Percentiles rank a stretch among this genome's conserved stretches.
phyloP scores from a whole-genome alignment of 2,888 invertebrate species.

The Nemurella pictetii region DNA sequence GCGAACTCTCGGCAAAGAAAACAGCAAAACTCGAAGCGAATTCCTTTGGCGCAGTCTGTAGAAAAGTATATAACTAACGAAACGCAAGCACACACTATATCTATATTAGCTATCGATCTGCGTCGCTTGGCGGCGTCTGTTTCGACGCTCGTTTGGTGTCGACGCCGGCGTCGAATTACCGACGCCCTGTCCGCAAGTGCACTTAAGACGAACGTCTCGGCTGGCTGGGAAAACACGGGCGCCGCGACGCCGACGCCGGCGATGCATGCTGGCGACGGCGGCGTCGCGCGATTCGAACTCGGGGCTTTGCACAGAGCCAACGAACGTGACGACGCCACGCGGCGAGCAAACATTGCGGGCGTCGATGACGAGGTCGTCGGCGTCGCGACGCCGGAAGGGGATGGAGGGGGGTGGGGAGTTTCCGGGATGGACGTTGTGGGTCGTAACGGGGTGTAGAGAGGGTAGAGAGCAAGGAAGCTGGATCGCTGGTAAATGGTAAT shows the following conservation, averaged over 20 bases:
- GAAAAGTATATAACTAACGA: neutral
- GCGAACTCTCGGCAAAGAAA: neutral
- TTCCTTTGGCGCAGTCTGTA: neutral
- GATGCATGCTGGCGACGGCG: neutral
- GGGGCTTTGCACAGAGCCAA: neutral
- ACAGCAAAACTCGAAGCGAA: neutral
- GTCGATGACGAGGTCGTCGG: neutral
- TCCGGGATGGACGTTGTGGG: no score
- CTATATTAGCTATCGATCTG: neutral
- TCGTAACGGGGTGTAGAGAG: no score
- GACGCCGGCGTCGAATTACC: neutral
- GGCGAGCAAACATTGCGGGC: neutral
- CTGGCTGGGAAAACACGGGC: neutral
- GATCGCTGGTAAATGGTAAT: no score
- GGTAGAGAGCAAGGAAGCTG: no score
- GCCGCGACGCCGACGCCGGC: neutral
- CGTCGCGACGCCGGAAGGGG: neutral
- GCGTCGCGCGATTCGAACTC: neutral
- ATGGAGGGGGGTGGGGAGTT: neutral
- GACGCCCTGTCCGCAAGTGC: neutral
- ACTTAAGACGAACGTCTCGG: neutral
- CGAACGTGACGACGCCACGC: neutral
- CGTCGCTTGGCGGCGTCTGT: neutral
- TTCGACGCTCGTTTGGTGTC: neutral
- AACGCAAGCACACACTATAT: neutral